Evolutionary conservation across 2,797 vertebrate genomes (phyloP).

Genomic region (Manis javanica): DNA sequence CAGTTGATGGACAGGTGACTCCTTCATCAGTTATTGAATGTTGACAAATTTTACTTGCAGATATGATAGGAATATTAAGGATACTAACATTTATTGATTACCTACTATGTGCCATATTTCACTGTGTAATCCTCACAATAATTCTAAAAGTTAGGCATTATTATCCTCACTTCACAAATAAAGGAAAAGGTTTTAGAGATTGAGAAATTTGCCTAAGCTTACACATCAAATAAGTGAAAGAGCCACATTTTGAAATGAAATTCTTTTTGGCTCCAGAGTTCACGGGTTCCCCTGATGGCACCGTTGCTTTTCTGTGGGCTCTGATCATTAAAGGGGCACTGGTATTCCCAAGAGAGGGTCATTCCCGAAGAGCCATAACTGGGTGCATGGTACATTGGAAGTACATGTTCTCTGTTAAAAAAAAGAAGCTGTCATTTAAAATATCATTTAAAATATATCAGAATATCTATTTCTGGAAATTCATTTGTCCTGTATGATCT

Average conservation of each 20-base stretch:
- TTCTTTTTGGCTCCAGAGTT: neutral
- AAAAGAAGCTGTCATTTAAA: neutral
- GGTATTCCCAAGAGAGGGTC: neutral
- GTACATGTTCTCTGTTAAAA: neutral
- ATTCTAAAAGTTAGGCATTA: neutral
- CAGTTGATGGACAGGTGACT: neutral
- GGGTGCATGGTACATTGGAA: neutral
- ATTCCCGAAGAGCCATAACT: neutral
- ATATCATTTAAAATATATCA: conserved; percentile 24
- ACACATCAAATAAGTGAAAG: neutral
- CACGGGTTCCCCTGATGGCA: neutral
- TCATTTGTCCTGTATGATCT: neutral
- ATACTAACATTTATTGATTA: neutral
- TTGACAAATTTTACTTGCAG: conserved; percentile 16
- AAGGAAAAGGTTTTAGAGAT: neutral
- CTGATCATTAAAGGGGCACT: neutral
- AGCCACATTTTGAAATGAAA: neutral
- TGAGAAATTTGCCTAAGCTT: neutral
- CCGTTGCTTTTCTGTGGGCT: neutral
- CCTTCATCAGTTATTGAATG: neutral
- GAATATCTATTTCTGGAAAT: neutral
- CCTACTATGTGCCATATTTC: neutral
- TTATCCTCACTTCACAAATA: neutral
- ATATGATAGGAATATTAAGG: neutral
- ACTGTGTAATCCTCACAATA: neutral